Evolutionary conservation across 92 coral and sea anemone genomes (phyloP), one percentile per base, ranked within the genome.

Genomic region (Anthopleura xanthogrammica): DNA sequence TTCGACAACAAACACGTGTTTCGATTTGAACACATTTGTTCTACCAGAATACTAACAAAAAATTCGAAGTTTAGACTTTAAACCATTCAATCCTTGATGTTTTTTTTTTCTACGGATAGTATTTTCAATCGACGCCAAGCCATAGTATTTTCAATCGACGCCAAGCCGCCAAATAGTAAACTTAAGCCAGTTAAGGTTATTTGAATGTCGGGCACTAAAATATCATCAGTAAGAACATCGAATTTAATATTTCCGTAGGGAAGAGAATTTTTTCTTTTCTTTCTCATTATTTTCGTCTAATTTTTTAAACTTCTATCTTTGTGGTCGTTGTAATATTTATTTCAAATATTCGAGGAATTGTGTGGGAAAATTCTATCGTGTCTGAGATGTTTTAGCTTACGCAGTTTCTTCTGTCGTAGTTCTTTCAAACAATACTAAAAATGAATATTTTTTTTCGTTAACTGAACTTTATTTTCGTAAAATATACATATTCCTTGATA

Each of bases 1-100:
- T n/a, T 22, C n/a, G 29, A 64, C 29, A 20, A n/a, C 70, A 5
- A 68, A 68, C 74, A 68, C 74, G 74, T 68, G 74, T 68, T 68
- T 68, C 40, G 42, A 12, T 9, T 68, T 68, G 43, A 68, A 68
- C 11, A 7, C 74, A 11, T 2, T 4, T 62, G 29, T 5, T 20
- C 23, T n/a, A 12, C 70, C 19, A 62, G 9, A 11, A 68, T 4
- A 29, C 16, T 11, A 68, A 68, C 41, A 43, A 68, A 23, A 23
- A 68, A 0, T 10, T 10, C 74, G 41, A 68, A 68, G 7, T 23
- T 68, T 0, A 68, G 12, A 12, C 3, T 12, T 13, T 3, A 11
- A 68, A 24, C 14, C 74, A 16, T 24, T 29, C 17, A 29, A 68
- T n/a, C 36, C 17, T 29, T 23, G 74, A 23, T 23, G 16, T 9